Conservation (phyloP, 2,113 vertebrate genomes). For the Scophthalmus maximus region DNA sequence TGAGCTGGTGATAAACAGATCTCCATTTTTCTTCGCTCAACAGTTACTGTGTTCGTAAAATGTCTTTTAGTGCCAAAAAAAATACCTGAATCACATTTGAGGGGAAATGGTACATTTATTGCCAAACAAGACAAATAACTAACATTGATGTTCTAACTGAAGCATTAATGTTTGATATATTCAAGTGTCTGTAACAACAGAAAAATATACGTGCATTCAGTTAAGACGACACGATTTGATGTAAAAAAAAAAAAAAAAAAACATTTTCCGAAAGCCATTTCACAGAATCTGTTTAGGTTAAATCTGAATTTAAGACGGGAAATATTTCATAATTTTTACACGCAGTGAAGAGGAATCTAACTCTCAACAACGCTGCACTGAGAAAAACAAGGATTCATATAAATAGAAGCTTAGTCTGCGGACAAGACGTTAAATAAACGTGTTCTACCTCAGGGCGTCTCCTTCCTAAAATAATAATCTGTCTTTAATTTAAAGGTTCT, state of each 20-base stretch:
- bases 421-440: conserved; percentile 11
- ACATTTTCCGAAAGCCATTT: neutral
- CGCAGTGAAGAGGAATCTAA: neutral
- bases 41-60: too few relatives aligned
- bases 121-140: neutral
- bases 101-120: neutral
- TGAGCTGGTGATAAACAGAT: too few relatives aligned
- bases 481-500: neutral
- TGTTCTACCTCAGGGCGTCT: too few relatives aligned
- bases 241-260: too few relatives aligned
- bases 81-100: too few relatives aligned
- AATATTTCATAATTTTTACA: neutral
- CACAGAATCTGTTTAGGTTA: neutral
- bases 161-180: conserved; percentile 2
- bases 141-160: neutral
- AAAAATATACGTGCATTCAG: neutral
- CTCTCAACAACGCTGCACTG: neutral
- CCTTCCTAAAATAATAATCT: neutral
- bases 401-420: conserved; percentile 29
- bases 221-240: too few relatives aligned
- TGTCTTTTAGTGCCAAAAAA: neutral
- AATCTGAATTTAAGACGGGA: neutral
- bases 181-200: conserved; percentile 11
- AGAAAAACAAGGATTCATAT: conserved; percentile 35
- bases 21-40: too few relatives aligned